Conservation (phyloP, 2,797 vertebrate species). For the Botia kubotai region DNA sequence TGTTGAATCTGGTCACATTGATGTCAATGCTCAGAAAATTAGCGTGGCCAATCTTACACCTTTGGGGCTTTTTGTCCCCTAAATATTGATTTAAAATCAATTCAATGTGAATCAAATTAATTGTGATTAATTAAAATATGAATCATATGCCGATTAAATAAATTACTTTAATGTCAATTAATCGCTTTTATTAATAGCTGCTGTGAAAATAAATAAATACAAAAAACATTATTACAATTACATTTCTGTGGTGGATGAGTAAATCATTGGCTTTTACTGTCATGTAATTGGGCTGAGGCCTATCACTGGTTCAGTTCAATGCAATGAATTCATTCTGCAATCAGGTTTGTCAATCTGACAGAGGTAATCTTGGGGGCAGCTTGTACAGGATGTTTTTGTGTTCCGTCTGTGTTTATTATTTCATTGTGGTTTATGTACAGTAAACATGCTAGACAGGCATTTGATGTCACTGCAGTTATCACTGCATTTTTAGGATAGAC, state of each 20-base stretch:
- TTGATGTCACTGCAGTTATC: neutral
- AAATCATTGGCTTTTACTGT: neutral
- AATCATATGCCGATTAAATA: neutral
- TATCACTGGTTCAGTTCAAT: neutral
- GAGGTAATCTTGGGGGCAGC: neutral
- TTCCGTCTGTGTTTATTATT: neutral
- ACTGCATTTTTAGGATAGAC: neutral
- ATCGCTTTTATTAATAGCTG: neutral
- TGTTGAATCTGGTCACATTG: neutral
- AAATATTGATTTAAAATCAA: neutral
- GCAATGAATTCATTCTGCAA: neutral
- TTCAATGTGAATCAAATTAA: neutral
- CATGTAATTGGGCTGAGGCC: neutral
- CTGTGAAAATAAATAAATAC: neutral
- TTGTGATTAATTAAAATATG: neutral
- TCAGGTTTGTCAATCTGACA: neutral
- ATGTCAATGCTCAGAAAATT: neutral
- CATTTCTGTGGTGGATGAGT: neutral
- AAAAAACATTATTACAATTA: neutral
- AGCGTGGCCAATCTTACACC: neutral
- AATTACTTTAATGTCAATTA: neutral
- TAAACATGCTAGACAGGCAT: neutral
- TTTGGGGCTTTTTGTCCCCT: neutral
- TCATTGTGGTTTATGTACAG: neutral
- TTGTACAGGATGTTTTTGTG: constrained; percentile 5